These are phyloP conservation scores for Plestiodon gilberti DNA, from an alignment of 2,113 vertebrate species.

Conservation along the genomic window DNA sequence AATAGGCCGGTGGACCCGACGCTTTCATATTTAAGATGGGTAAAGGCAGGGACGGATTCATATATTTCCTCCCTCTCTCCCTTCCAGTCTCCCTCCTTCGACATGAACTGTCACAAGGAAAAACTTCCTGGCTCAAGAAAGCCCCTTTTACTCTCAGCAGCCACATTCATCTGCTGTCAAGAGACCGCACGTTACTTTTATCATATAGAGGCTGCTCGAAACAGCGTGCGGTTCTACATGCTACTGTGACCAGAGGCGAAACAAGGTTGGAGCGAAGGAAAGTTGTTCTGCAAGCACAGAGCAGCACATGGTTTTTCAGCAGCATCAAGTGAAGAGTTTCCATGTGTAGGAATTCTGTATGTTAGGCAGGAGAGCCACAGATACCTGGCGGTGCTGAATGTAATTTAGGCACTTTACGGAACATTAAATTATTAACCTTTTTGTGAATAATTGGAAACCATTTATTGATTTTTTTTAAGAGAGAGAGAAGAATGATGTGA, in stretches of 20 bases:
- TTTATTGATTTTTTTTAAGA: too few relatives aligned
- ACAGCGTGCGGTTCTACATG: not conserved
- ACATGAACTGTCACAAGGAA: not conserved
- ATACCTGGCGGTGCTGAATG: not conserved
- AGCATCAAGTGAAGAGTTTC: not conserved
- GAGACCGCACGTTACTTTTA: not conserved
- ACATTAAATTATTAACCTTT: not conserved
- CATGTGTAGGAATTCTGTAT: too few relatives aligned
- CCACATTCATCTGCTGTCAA: not conserved
- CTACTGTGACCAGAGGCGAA: too few relatives aligned
- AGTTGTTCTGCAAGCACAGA: too few relatives aligned
- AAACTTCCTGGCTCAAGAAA: not conserved
- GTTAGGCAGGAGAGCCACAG: not conserved
- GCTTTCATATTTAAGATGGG: not conserved
- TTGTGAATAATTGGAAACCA: too few relatives aligned
- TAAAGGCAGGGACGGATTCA: constrained; percentile 10
- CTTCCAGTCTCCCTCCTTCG: not conserved
- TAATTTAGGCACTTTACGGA: not conserved
- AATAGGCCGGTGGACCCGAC: not conserved
- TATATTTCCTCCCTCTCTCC: constrained; percentile 3
- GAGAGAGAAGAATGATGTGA: too few relatives aligned
- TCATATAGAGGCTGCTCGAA: not conserved
- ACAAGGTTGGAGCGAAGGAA: too few relatives aligned
- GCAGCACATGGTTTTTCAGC: not conserved
- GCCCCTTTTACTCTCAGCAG: rapidly evolving